Base-by-base conservation (phyloP, 2,113 vertebrate species). In the Alouatta palliata region DNA sequence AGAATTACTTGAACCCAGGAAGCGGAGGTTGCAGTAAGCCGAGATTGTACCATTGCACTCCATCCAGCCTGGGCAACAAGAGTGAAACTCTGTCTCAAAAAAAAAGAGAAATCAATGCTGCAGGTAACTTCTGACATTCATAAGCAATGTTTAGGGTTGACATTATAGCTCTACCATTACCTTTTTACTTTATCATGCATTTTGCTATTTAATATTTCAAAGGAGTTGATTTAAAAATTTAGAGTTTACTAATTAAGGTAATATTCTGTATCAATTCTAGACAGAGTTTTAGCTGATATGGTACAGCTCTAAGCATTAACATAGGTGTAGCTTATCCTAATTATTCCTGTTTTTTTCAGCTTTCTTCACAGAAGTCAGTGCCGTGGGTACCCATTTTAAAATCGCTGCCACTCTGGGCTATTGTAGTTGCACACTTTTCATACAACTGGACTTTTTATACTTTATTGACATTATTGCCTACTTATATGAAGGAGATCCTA, bases 371-470 rank as follows among this genome's bases (percentile, higher is more conserved):
- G 97, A 99, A 99, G 52, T 98, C 97, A 71, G 99, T 99, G 90
- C 99, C 99, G 5, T 99, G 99, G 99, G 77, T 70, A 25, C 97
- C 99, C 88, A 99, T 99, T 11, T 82, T 99, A 79, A 98, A 98
- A 5, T 99, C 99, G 2, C 17, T 97, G 66, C 99, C 99, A 0
- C 98, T 99, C 49, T 99, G 99, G 99, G 99, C 99, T 90, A 99
- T 99, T 5, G 99, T 99, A 6, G 99, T 99, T 79, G 99, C 99
- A 95, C 99, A 99, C 94, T 99, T 99, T 98, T 99, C 99, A 93
- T 99, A 99, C 96, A 99, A 99, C 83, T 99, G 99, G 99, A 99
- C 99, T 96, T 99, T 99, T 98, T 99, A 99, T 94, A 99, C 99
- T 1, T 98, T 99, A 66, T 98, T 99, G 95, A 99, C 99, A 0